Evolutionary conservation across 2,797 vertebrate species (phyloP).

Genomic region (Ptychadena robeensis): DNA sequence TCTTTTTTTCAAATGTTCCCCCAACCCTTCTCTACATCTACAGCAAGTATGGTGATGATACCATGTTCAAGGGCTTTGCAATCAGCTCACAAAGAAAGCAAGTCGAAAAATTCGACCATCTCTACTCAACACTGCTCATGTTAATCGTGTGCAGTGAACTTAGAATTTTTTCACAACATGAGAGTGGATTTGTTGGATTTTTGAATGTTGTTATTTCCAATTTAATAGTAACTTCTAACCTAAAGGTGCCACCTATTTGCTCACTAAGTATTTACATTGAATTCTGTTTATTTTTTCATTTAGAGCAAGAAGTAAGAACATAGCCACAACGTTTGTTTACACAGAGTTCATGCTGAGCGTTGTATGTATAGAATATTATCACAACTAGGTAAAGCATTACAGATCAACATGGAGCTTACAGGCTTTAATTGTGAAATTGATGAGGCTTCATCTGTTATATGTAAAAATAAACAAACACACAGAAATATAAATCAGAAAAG

Average conservation of each 20-base stretch:
- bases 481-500: no score
- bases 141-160: background rate
- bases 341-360: background rate
- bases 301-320: background rate
- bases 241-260: background rate
- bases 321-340: constrained; percentile 11
- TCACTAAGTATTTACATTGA: constrained; percentile 2
- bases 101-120: no score
- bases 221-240: background rate
- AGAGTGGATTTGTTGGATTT: background rate
- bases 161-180: background rate
- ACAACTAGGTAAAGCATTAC: background rate
- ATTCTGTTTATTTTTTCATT: constrained; percentile 21
- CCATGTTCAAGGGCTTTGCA: no score
- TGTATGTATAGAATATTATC: constrained; percentile 20
- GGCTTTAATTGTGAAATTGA: constrained; percentile 6
- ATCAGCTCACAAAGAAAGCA: no score
- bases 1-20: no score
- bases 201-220: background rate
- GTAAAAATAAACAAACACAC: no score
- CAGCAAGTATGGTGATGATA: no score
- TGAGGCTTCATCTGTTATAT: no score
- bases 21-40: no score
- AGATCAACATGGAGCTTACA: background rate
- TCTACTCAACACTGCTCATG: no score